A percentile compares a stretch with the other conserved stretches of the same genome.
Evolutionary conservation across 2,888 invertebrate genomes (phyloP).

Genomic region (Acanthococcus lagerstroemiae): DNA sequence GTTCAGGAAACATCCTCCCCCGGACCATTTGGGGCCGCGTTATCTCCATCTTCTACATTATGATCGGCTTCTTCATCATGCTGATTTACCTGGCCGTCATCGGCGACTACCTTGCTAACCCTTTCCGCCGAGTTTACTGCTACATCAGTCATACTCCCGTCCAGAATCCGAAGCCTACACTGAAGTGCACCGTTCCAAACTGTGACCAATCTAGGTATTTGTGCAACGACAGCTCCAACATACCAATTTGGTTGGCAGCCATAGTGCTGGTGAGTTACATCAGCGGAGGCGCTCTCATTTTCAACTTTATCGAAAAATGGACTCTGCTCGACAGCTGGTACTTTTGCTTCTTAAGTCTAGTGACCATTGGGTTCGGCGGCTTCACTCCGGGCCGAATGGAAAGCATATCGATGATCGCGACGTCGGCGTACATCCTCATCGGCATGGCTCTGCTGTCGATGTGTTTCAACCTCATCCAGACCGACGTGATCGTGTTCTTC

Average conservation of each 20-base stretch:
- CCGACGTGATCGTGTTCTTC: conserved; percentile 19
- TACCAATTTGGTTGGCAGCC: conserved; percentile 73
- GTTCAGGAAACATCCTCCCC: conserved; percentile 75
- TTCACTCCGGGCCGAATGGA: conserved; percentile 59
- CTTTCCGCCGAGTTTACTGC: conserved; percentile 61
- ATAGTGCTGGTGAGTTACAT: conserved; percentile 64
- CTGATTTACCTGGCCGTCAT: conserved; percentile 78
- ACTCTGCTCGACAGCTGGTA: conserved; percentile 69
- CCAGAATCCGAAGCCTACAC: background rate
- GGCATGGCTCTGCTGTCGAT: conserved; percentile 79
- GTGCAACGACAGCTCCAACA: conserved; percentile 49
- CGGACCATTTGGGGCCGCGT: conserved; percentile 67
- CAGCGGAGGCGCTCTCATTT: conserved; percentile 77
- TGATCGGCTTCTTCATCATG: conserved; percentile 78
- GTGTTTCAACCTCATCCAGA: conserved; percentile 74
- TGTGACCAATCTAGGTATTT: background rate
- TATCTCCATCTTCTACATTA: conserved; percentile 73
- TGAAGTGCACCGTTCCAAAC: conserved; percentile 2
- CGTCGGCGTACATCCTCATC: conserved; percentile 69
- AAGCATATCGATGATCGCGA: conserved; percentile 58
- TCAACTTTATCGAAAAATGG: conserved; percentile 86
- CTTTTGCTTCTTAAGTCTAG: conserved; percentile 50
- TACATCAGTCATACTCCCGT: conserved; percentile 40
- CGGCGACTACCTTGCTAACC: conserved; percentile 72
- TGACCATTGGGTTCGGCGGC: conserved; percentile 76